Evolutionary conservation across 2,888 invertebrate species (phyloP), one percentile per base, ranked within the genome.

Genomic region (Ditula angustiorana): DNA sequence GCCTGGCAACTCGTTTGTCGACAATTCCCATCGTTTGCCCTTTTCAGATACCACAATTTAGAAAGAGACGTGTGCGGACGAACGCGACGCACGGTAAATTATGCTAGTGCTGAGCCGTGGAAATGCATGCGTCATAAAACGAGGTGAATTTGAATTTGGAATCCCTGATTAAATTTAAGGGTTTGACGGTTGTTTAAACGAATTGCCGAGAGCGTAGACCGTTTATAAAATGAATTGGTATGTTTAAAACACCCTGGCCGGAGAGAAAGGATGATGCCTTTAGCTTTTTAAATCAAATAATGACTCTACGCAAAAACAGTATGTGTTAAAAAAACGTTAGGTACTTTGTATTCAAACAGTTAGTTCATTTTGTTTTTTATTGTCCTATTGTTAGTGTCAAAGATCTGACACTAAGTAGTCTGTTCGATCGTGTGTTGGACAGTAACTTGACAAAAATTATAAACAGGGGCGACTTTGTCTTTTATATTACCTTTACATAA

Each of bases 241-340:
- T 56, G 58, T 46, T 68, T 75, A 70, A 71, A 67, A 67, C 67
- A 68, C 61, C 66, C 65, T 70, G 70, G 71, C 72, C 35, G 13
- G 35, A n/a, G 11, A 16, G 13, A 37, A 37, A 37, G 16, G 1
- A 1, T 1, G 19, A 8, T 7, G 16, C 16, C 26, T 26, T 5
- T 26, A 26, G 4, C 26, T 26, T 26, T 26, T 26, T n/a, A n/a
- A n/a, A n/a, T n/a, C n/a, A n/a, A n/a, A n/a, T n/a, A n/a, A n/a
- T n/a, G n/a, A n/a, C n/a, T n/a, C n/a, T n/a, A n/a, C n/a, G n/a
- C n/a, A n/a, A n/a, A n/a, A n/a, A n/a, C n/a, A n/a, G n/a, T n/a
- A n/a, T n/a, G n/a, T n/a, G n/a, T n/a, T n/a, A n/a, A n/a, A n/a
- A n/a, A n/a, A n/a, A n/a, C n/a, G n/a, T n/a, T n/a, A n/a, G n/a